A percentile compares a stretch with the other conserved stretches of the same genome.
Evolutionary conservation across 2,888 invertebrate species (phyloP).

Genomic region (Apotomis capreana): DNA sequence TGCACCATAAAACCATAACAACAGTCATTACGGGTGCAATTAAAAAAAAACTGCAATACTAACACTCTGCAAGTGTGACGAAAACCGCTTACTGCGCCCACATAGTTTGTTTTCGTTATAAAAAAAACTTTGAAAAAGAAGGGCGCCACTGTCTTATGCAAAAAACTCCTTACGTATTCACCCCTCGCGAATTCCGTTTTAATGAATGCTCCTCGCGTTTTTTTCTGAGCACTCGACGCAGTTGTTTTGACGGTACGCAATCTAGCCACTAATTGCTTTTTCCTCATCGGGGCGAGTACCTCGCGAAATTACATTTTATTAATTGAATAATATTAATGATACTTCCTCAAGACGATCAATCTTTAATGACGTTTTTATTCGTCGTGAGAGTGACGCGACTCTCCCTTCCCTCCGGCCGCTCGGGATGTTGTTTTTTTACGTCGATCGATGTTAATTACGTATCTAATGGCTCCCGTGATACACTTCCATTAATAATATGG

Average conservation of each 20-base stretch:
- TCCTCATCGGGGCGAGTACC: conserved; percentile 78
- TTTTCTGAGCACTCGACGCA: conserved; percentile 74
- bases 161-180: conserved; percentile 83
- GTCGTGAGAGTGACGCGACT: conserved; percentile 72
- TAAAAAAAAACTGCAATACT: conserved; percentile 77
- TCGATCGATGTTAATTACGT: conserved; percentile 80
- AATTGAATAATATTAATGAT: conserved; percentile 84
- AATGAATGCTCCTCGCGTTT: conserved; percentile 79
- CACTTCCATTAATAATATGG: conserved; percentile 81
- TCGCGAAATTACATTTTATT: conserved; percentile 82
- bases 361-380: conserved; percentile 82
- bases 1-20: conserved; percentile 79
- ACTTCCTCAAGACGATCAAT: conserved; percentile 79
- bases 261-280: conserved; percentile 84
- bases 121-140: conserved; percentile 70
- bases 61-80: conserved; percentile 78
- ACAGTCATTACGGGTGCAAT: conserved; percentile 79
- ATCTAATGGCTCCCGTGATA: conserved; percentile 83
- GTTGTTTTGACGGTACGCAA: conserved; percentile 84
- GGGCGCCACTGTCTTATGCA: conserved; percentile 82
- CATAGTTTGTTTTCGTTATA: conserved; percentile 76
- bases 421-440: conserved; percentile 67
- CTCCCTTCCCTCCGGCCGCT: conserved; percentile 62
- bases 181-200: conserved; percentile 81
- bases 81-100: conserved; percentile 82